Percentiles rank a stretch among this genome's conserved stretches.
Evolutionary conservation across 2,797 vertebrate species (phyloP).

Genomic region (Tenualosa ilisha): DNA sequence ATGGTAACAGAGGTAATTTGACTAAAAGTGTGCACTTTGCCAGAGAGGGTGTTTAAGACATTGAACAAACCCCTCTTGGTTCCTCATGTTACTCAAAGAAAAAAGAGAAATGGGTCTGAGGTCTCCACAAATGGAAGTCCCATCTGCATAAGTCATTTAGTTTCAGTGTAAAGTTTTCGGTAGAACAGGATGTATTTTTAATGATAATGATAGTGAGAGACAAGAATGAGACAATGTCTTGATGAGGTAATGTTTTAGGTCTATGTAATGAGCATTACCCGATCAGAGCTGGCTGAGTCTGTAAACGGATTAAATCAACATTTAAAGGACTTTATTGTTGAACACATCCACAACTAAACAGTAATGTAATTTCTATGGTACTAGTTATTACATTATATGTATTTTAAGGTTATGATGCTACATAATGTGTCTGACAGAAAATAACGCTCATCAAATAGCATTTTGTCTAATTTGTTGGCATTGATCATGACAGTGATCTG

Average conservation of each 20-base stretch:
- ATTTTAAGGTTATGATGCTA: neutral
- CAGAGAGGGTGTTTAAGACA: constrained; percentile 34
- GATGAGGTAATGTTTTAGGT: constrained; percentile 9
- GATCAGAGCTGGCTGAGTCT: neutral
- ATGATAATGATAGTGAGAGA: neutral
- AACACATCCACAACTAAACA: neutral
- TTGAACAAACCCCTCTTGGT: constrained; percentile 25
- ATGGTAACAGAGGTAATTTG: neutral
- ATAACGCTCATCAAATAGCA: neutral
- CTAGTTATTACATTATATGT: neutral
- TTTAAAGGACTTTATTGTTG: neutral
- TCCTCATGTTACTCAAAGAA: constrained; percentile 17
- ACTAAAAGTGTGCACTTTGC: neutral
- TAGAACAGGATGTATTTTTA: constrained; percentile 22
- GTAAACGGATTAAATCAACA: neutral
- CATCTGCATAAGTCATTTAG: constrained; percentile 37
- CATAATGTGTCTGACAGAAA: neutral
- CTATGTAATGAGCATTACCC: neutral
- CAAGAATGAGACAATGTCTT: constrained; percentile 25
- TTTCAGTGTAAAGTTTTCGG: constrained; percentile 6
- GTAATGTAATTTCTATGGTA: neutral
- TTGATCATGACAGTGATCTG: too few relatives aligned
- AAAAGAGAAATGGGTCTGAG: constrained; percentile 30
- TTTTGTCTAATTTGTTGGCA: too few relatives aligned
- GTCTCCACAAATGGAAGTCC: constrained; percentile 24